phyloP scores from a whole-genome alignment of 2,797 vertebrate species.

The Enteromius unitaeniatus region DNA sequence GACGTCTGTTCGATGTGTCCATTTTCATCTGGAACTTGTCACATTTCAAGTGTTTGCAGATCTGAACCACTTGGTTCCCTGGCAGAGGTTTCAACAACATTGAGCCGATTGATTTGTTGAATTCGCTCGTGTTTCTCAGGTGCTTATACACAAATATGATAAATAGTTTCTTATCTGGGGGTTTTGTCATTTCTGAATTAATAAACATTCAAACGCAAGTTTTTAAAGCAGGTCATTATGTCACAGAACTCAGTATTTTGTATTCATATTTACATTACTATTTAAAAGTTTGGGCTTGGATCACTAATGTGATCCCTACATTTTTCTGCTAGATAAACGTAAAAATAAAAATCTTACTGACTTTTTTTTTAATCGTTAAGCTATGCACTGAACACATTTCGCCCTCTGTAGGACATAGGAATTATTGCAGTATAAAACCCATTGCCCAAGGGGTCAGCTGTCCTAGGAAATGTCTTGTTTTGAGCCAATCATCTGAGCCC shows the following conservation, averaged over 20 bases:
- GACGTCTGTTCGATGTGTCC: not conserved
- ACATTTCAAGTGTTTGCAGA: not conserved
- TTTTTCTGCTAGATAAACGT: not conserved
- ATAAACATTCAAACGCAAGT: not conserved
- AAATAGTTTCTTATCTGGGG: not conserved
- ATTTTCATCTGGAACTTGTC: conserved; percentile 13
- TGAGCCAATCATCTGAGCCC: conserved; percentile 19
- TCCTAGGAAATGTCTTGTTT: not conserved
- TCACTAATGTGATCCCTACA: not conserved
- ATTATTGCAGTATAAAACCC: not conserved
- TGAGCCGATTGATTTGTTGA: not conserved
- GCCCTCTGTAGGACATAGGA: conserved; percentile 1
- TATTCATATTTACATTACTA: not conserved
- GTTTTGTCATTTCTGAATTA: not conserved
- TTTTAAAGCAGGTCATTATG: conserved; percentile 7
- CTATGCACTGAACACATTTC: not conserved
- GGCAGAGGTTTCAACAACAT: not conserved
- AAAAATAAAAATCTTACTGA: not conserved
- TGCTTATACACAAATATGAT: not conserved
- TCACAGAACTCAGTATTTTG: not conserved
- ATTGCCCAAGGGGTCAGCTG: not conserved
- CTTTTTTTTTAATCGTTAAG: not conserved
- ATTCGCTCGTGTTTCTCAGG: not conserved
- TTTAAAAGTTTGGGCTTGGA: not conserved
- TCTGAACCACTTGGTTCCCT: not conserved